phyloP scores from a whole-genome alignment of 2,888 invertebrate genomes.

The Lithosia quadra region DNA sequence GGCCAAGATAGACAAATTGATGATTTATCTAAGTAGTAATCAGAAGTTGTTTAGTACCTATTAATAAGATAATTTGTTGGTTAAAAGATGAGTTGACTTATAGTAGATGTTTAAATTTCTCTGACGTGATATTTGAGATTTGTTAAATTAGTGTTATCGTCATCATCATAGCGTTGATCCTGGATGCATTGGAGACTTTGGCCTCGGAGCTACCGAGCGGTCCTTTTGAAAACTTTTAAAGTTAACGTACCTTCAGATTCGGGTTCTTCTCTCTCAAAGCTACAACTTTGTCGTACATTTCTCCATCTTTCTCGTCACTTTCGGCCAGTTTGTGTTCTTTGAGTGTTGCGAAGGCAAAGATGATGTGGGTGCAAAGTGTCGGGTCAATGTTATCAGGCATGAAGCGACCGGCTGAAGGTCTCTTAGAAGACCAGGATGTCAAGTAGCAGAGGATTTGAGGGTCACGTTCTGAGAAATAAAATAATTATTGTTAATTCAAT shows the following conservation, averaged over 20 bases:
- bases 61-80: too few species aligned
- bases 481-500: neutral
- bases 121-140: too few species aligned
- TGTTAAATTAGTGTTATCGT: too few species aligned
- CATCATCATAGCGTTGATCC: neutral
- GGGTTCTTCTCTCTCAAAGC: conserved; percentile 95
- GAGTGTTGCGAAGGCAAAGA: conserved; percentile 97
- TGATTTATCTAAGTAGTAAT: too few species aligned
- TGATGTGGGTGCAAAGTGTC: conserved; percentile 96
- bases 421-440: conserved; percentile 98
- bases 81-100: too few species aligned
- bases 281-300: conserved; percentile 95
- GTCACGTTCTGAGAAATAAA: conserved; percentile 89
- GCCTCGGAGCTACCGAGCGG: neutral
- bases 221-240: too few species aligned
- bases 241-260: conserved; percentile 90
- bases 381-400: conserved; percentile 96
- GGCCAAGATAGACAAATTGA: neutral
- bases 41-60: too few species aligned
- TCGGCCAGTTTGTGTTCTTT: conserved; percentile 94
- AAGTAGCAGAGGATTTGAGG: conserved; percentile 97
- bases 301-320: conserved; percentile 93
- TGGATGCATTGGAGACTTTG: neutral
- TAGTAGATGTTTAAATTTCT: too few species aligned
- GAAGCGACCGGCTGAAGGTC: conserved; percentile 95